These are phyloP conservation scores for Aleiodes alternator DNA, from an alignment of 2,888 invertebrate genomes.

Conservation along the genomic window DNA sequence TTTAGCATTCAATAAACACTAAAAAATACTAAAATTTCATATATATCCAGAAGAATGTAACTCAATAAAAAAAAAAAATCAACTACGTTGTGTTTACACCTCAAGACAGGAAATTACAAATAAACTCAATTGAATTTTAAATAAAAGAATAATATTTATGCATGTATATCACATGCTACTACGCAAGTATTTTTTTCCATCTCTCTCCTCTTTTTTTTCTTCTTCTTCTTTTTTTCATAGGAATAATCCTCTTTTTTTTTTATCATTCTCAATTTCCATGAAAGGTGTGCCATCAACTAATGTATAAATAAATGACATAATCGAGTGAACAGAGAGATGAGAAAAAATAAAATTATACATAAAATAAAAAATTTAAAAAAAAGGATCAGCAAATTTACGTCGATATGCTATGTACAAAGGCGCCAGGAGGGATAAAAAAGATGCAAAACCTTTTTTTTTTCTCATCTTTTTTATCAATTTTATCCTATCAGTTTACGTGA, in stretches of 20 bases:
- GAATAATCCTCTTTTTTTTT: not conserved
- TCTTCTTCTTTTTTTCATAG: not conserved
- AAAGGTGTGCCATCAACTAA: not conserved
- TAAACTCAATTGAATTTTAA: too few species aligned
- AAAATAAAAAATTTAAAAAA: too few species aligned
- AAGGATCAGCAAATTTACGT: not conserved
- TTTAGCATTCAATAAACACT: too few species aligned
- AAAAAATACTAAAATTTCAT: too few species aligned
- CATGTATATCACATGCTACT: too few species aligned
- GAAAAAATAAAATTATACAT: not conserved
- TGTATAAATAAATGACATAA: constrained; percentile 16
- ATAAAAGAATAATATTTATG: too few species aligned
- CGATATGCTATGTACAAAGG: constrained; percentile 16
- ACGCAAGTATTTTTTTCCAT: too few species aligned
- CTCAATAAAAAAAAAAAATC: too few species aligned
- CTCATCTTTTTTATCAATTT: not conserved
- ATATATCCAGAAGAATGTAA: too few species aligned
- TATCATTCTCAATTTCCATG: not conserved
- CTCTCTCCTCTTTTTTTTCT: not conserved
- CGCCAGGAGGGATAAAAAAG: not conserved
- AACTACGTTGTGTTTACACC: too few species aligned
- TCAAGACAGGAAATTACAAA: too few species aligned
- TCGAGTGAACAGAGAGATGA: constrained; percentile 4
- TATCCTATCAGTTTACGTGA: constrained; percentile 41
- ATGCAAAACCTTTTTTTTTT: not conserved